These are phyloP conservation scores for Anhinga rufa DNA, from an alignment of 2,113 vertebrate species.

Conservation along the genomic window DNA sequence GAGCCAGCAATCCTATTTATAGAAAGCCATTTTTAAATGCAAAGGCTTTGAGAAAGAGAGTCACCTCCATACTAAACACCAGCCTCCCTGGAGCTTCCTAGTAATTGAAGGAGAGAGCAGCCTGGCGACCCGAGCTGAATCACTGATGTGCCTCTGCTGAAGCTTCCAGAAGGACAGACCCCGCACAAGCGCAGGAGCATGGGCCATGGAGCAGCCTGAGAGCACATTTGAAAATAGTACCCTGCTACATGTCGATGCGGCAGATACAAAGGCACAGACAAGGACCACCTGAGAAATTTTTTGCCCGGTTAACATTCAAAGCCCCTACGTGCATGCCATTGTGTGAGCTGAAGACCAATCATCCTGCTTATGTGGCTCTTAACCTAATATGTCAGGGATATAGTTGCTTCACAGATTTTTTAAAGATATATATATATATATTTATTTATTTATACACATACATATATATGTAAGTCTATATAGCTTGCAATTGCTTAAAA, in stretches of 20 bases:
- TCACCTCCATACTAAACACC: slow-evolving; percentile 17
- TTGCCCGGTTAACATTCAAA: neutral
- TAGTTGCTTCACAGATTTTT: neutral
- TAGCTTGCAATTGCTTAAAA: neutral
- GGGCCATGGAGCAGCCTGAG: neutral
- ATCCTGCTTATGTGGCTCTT: neutral
- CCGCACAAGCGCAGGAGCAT: neutral
- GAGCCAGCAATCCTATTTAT: slow-evolving; percentile 86
- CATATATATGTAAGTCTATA: neutral
- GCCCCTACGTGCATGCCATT: rapidly evolving
- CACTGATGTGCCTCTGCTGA: neutral
- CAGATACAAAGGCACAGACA: neutral
- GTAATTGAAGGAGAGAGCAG: neutral
- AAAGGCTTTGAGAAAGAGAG: slow-evolving; percentile 40
- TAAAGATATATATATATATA: neutral
- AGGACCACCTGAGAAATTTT: neutral
- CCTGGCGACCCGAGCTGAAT: neutral
- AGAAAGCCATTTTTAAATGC: slow-evolving; percentile 76
- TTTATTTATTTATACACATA: neutral
- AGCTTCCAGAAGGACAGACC: slow-evolving; percentile 44
- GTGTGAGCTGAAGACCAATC: neutral
- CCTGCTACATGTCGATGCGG: neutral
- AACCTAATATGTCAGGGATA: neutral
- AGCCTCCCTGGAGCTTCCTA: neutral
- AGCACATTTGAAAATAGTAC: neutral